Percentiles rank a stretch among this genome's conserved stretches.
These are phyloP conservation scores for Sphinx pinastri DNA, from an alignment of 2,888 invertebrate species.

Conservation along the genomic window DNA sequence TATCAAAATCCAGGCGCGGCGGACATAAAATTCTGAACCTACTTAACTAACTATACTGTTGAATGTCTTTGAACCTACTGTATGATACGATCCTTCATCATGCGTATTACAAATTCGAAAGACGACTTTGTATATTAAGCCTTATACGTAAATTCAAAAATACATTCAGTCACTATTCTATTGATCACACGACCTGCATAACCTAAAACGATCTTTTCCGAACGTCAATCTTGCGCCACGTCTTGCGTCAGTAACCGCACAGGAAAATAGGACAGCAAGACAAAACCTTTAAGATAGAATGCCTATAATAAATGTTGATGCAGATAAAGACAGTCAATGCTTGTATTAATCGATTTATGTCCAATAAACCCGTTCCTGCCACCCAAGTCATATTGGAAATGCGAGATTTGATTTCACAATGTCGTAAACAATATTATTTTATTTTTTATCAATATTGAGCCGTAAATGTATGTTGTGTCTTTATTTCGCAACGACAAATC, in stretches of 20 bases:
- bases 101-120: no score
- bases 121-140: no score
- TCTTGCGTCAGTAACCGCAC: slow-evolving; percentile 7
- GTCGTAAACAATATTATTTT: neutral
- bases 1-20: no score
- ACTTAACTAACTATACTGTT: no score
- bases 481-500: no score
- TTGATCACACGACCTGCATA: neutral
- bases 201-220: neutral
- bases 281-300: slow-evolving; percentile 6
- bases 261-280: neutral
- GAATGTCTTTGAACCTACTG: no score
- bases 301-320: slow-evolving; percentile 1
- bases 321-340: slow-evolving; percentile 6
- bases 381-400: slow-evolving; percentile 2
- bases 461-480: neutral
- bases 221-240: neutral
- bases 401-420: neutral
- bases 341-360: neutral
- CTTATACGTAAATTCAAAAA: no score
- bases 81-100: no score
- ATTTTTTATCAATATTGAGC: neutral
- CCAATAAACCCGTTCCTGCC: neutral
- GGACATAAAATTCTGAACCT: no score
- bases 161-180: neutral